A percentile compares a stretch with the other conserved stretches of the same genome.
Conservation (phyloP, 2,113 vertebrate genomes). For the Campylorhamphus procurvoides region DNA sequence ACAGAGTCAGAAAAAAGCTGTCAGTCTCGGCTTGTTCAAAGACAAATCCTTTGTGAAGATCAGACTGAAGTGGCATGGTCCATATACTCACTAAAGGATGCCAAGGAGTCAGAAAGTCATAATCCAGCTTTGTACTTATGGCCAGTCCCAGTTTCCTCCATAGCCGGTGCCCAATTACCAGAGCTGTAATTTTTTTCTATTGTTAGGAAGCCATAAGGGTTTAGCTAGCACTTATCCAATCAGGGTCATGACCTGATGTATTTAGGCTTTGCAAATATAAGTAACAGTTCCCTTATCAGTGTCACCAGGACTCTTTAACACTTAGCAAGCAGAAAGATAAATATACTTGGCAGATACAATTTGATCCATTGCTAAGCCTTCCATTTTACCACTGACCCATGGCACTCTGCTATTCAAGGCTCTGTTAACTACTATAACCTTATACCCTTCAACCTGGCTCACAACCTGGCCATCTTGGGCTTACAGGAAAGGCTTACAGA, state of each 20-base stretch:
- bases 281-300: conserved; percentile 80
- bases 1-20: conserved; percentile 77
- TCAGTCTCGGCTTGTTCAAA: conserved; percentile 83
- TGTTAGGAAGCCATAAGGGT: conserved; percentile 74
- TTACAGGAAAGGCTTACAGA: not conserved
- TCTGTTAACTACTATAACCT: conserved; percentile 66
- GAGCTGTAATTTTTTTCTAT: conserved; percentile 68
- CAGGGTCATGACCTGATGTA: conserved; percentile 80
- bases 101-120: conserved; percentile 72
- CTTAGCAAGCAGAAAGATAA: conserved; percentile 85
- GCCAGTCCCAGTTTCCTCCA: conserved; percentile 63
- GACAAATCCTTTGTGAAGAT: conserved; percentile 76
- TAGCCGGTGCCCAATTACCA: conserved; percentile 66
- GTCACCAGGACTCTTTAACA: conserved; percentile 74
- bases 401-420: conserved; percentile 67
- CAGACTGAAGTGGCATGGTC: conserved; percentile 77
- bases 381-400: conserved; percentile 76
- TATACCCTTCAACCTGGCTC: not conserved
- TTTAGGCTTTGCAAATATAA: conserved; percentile 75
- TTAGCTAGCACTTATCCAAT: conserved; percentile 80
- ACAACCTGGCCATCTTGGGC: not conserved
- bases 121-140: conserved; percentile 73
- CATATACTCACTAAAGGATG: conserved; percentile 76
- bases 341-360: conserved; percentile 78
- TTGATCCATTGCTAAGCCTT: conserved; percentile 79